Base-by-base conservation (phyloP, 1,140 invertebrate genomes). In the Drosophila burlai region DNA sequence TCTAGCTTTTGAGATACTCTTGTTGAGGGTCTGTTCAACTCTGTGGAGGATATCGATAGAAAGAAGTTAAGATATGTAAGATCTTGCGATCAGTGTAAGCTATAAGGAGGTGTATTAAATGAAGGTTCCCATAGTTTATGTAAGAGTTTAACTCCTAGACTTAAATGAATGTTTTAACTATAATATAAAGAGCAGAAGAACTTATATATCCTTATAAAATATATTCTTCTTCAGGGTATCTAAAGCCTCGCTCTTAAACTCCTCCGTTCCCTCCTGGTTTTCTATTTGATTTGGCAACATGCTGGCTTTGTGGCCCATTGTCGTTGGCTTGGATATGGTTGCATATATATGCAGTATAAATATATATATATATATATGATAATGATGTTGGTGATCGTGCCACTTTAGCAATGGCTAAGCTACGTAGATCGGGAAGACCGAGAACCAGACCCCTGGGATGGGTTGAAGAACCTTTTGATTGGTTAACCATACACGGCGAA, bases 391-490 rank as follows among this genome's bases (percentile, higher is more conserved):
- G 67, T 85, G 85, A 90, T 90, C 85, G 85, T 90, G 85, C 85
- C 85, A 90, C 85, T 90, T 90, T 90, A 90, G 85, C 85, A 84
- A 82, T 90, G 85, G 68, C 73, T 89, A 80, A 83, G 67, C 84
- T 81, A 76, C 76, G 69, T 67, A 74, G 62, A 76, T 75, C 73
- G 72, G 66, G 42, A 38, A 55, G 34, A 55, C 68, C 65, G n/a
- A 31, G 46, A 49, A 45, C 59, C 71, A 68, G 58, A 64, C 55
- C 47, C 49, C 45, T 71, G 67, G 47, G 63, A 71, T 71, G 81
- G 75, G 85, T 89, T 90, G 81, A 90, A 90, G 86, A 90, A 90
- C 85, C 85, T 90, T 90, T 90, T 90, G 81, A 85, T 90, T 90
- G 86, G 85, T 80, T 90, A 74, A 75, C 73, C 47, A 87, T 79